Evolutionary conservation across 2,797 vertebrate genomes (phyloP), one percentile per base, ranked within the genome.

Genomic region (Hybognathus amarus): DNA sequence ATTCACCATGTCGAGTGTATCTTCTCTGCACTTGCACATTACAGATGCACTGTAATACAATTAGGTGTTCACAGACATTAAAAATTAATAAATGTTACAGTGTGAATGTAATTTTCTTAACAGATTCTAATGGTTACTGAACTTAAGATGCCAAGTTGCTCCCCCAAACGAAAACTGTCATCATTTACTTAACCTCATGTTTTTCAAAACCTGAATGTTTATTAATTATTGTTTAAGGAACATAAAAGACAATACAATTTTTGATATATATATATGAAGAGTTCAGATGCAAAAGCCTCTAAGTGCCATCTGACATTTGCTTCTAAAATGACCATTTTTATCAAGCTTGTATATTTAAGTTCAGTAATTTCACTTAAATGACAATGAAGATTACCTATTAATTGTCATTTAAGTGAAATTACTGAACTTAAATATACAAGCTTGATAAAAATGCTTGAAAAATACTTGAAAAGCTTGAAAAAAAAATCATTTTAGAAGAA

Each of bases 1-100:
- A 84, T 86, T 86, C 79, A 73, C 80, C 82, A 80, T 87, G 83
- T 66, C 79, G 20, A 79, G 33, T 80, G 82, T 42, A 52, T 78
- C 77, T 76, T 85, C 63, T 66, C 38, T 64, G 33, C 59, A 59
- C 42, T 64, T 83, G 83, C n/a, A n/a, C n/a, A n/a, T n/a, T 30
- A 20, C 30, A 74, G 50, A 74, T 45, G 18, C 63, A 36, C 18
- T 20, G 2, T 36, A 22, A 38, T 10, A 66, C 9, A 66, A 66
- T 33, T 20, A 10, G 12, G 24, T 63, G 61, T 30, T 17, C 18
- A 67, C 1, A 12, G 33, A 67, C 38, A 9, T 22, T 10, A 11
- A 36, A 66, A 38, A 50, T 18, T 38, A 67, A 67, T 38, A 20
- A 33, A 22, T 4, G 22, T 10, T 36, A 63, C 61, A 67, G 18